Base-by-base conservation (phyloP, 2,113 vertebrate genomes). In the Ariopsis seemanni region DNA sequence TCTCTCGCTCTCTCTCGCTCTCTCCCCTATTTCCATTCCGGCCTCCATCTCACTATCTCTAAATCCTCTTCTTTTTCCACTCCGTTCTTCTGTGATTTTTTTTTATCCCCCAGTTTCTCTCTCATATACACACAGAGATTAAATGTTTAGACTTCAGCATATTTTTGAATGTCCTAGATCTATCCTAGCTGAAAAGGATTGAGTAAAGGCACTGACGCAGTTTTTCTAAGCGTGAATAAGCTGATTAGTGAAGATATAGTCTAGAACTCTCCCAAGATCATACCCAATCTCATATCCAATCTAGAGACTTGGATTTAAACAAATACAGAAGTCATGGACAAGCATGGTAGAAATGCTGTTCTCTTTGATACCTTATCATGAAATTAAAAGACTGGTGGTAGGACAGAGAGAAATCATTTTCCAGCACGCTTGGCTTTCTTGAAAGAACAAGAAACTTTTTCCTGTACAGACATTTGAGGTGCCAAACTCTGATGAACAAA, bases 31-130 rank as follows among this genome's bases (percentile, higher is more conserved):
- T 78, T 30, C 17, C 22, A 69, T 83, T 89, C 57, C 85, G 63
- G 34, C 71, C 6, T 48, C 30, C 58, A 89, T 77, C 79, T 74
- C 12, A 57, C 78, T 30, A 84, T 62, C 74, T 78, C 72, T 48
- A 42, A 81, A 60, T 42, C 55, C 57, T 80, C 27, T 7, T 27
- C 25, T 34, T 34, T 80, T 58, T 80, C 42, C 58, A 89, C 20
- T 3, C 53, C 42, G 42, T 34, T 22, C n/a, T 15, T 12, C 14
- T 12, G 27, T 7, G 55, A 53, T 12, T 60, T 81, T 18, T 57
- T 55, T 14, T 30, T n/a, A 34, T 71, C 67, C 15, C 30, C 4
- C 11, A 1, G 14, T 75, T 75, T 27, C 10, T 14, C 22, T 53
- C 11, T 15, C 1, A 7, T 10, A 57, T 8, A 57, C 77, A 57